A percentile compares a stretch with the other conserved stretches of the same genome.
Evolutionary conservation across 2,797 vertebrate genomes (phyloP).

Genomic region (Adelosebastes latens): DNA sequence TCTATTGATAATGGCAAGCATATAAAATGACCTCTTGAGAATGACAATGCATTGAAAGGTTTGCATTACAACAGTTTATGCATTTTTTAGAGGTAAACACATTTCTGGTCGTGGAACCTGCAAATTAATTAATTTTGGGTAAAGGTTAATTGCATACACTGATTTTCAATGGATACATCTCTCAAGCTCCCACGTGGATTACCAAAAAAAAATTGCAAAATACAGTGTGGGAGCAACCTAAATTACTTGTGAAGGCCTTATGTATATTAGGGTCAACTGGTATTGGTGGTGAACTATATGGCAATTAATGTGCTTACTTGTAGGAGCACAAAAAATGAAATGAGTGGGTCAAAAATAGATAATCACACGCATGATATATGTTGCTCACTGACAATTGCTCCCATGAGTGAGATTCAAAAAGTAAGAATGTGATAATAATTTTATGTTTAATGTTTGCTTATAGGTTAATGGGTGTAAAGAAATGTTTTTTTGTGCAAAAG

Average conservation of each 20-base stretch:
- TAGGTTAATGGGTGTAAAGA: conserved; percentile 23
- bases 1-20: conserved; percentile 9
- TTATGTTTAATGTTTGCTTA: conserved; percentile 26
- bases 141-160: background rate
- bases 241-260: background rate
- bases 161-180: background rate
- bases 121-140: background rate
- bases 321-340: background rate
- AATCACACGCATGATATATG: conserved; percentile 6
- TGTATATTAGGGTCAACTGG: background rate
- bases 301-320: background rate
- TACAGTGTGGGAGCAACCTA: background rate
- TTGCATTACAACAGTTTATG: conserved; percentile 10
- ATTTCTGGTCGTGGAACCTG: background rate
- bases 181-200: background rate
- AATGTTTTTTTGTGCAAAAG: background rate
- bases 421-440: conserved; percentile 42
- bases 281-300: background rate
- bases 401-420: conserved; percentile 32
- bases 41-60: background rate
- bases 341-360: conserved; percentile 1
- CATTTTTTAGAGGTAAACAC: background rate
- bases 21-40: conserved; percentile 6
- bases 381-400: conserved; percentile 27
- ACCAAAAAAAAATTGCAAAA: background rate